A percentile compares a stretch with the other conserved stretches of the same genome.
Conservation (phyloP, 2,888 invertebrate species). For the Eupithecia exiguata region DNA sequence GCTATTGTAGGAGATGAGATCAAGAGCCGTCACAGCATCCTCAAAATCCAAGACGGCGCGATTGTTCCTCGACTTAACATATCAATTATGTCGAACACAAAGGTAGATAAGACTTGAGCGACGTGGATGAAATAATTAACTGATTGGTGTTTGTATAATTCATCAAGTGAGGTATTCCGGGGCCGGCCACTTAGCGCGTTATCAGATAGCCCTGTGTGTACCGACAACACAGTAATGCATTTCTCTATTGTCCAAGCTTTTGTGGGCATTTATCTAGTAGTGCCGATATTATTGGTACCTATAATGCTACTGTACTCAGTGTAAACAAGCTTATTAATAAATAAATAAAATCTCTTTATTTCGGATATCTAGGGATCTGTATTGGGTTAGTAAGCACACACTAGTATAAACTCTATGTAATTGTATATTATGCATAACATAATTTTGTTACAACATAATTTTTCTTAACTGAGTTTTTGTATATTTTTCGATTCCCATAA, state of each 20-base stretch:
- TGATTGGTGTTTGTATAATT: constrained; percentile 83
- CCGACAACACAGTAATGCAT: constrained; percentile 73
- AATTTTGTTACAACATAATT: no score
- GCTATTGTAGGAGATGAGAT: constrained; percentile 41
- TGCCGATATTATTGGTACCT: constrained; percentile 52
- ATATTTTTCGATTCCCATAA: no score
- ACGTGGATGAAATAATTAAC: constrained; percentile 84
- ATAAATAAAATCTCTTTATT: no score
- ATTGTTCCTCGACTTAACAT: constrained; percentile 82
- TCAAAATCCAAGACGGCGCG: constrained; percentile 67
- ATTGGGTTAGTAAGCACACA: no score
- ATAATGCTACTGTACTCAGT: background rate
- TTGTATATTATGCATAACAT: no score
- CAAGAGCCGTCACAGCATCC: constrained; percentile 44
- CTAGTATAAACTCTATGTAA: no score
- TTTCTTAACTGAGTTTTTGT: no score
- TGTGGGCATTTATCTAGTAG: constrained; percentile 60
- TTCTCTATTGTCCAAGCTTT: constrained; percentile 64
- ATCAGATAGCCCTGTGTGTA: constrained; percentile 69
- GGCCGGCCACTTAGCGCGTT: constrained; percentile 73
- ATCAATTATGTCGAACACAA: constrained; percentile 82
- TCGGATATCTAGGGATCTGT: no score
- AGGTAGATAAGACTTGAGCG: constrained; percentile 79
- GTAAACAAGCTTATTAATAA: background rate
- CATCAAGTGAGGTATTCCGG: constrained; percentile 70